Percentiles rank a stretch among this genome's conserved stretches.
Conservation (phyloP, 2,113 vertebrate species). For the Acanthisitta chloris region DNA sequence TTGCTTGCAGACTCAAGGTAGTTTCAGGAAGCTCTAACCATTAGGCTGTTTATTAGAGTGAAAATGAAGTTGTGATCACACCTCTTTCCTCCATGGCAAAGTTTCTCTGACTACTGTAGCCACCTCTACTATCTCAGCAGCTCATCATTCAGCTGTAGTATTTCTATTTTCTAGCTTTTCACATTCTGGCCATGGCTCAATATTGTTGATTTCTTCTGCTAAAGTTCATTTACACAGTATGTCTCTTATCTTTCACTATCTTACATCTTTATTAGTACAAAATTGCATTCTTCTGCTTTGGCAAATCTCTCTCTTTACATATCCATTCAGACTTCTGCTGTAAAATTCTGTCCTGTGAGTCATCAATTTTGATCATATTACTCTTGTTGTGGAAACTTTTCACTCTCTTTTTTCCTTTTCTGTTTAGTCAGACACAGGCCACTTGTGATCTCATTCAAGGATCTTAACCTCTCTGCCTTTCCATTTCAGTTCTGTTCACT, state of each 20-base stretch:
- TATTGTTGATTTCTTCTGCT: background rate
- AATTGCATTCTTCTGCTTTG: background rate
- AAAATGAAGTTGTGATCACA: background rate
- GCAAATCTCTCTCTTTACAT: background rate
- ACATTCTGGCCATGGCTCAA: background rate
- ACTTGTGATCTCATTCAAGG: background rate
- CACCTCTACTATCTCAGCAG: background rate
- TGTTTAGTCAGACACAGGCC: background rate
- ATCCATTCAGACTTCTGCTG: background rate
- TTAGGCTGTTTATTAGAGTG: background rate
- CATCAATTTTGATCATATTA: slow-evolving; percentile 14
- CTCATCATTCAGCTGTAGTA: background rate
- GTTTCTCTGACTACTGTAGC: background rate
- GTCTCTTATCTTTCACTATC: background rate
- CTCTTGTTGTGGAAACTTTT: background rate
- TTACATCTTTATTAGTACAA: background rate
- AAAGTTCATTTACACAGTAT: background rate
- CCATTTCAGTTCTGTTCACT: background rate
- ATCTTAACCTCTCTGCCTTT: background rate
- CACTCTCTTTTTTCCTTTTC: background rate
- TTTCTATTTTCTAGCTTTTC: background rate
- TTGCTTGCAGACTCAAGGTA: background rate
- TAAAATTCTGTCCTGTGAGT: background rate
- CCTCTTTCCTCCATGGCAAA: background rate
- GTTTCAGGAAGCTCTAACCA: background rate